Conservation (phyloP, 1,140 invertebrate genomes). For the Centruroides vittatus region DNA sequence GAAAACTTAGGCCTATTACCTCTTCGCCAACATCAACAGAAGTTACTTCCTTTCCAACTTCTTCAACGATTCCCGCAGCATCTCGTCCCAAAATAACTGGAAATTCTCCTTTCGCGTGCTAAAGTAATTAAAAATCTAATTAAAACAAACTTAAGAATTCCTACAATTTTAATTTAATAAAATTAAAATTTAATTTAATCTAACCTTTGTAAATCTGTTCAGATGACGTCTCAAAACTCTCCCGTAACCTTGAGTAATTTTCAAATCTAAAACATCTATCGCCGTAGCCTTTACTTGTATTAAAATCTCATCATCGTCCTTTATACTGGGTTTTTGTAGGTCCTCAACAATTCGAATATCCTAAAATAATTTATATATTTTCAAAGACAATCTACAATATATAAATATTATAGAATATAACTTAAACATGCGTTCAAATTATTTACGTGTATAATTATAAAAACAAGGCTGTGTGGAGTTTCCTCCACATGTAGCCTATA, state of each 20-base stretch:
- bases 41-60: slow-evolving; percentile 42
- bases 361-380: no score
- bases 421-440: no score
- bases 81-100: slow-evolving; percentile 51
- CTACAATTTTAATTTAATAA: slow-evolving; percentile 32
- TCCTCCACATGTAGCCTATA: no score
- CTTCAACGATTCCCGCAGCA: slow-evolving; percentile 48
- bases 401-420: no score
- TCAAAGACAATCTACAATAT: no score
- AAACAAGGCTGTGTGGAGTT: no score
- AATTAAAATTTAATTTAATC: no score
- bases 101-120: slow-evolving; percentile 36
- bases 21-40: slow-evolving; percentile 47
- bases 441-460: no score
- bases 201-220: neutral
- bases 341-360: neutral
- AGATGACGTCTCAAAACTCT: slow-evolving; percentile 32
- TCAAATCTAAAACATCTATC: slow-evolving; percentile 45
- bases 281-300: slow-evolving; percentile 49
- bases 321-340: slow-evolving; percentile 3
- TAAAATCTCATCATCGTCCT: slow-evolving; percentile 37
- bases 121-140: slow-evolving; percentile 16
- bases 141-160: neutral
- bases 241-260: slow-evolving; percentile 46
- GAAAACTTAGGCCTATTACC: slow-evolving; percentile 32